Base-by-base conservation (phyloP, 2,888 invertebrate genomes). In the Dryobotodes eremita region DNA sequence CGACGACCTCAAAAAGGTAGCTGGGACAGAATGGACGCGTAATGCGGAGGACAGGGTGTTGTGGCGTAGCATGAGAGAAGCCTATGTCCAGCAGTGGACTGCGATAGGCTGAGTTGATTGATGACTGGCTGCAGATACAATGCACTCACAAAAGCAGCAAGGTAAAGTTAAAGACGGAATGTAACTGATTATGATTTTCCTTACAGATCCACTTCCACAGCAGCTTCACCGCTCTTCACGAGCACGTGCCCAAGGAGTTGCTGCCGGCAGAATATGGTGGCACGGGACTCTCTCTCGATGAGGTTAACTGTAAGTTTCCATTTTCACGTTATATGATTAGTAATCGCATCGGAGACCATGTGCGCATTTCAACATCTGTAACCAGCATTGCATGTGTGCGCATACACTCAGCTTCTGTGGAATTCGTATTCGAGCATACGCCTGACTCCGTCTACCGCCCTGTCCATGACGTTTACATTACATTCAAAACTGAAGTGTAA, bases 211-310 rank as follows among this genome's bases (percentile, higher is more conserved):
- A 97, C 91, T 98, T 98, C 88, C 99, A 99, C 92, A 97, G 97
- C 26, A 97, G 97, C 73, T 91, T 98, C 75, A 98, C 97, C 11
- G 97, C 97, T 2, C 95, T 99, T 0, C 98, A 98, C 92, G 97
- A 98, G 85, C 97, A 97, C 87, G 97, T 99, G 10, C 98, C 98
- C 0, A 97, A 97, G 87, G 98, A 98, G 42, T 97, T 99, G 88
- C 95, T 99, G 50, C 99, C 99, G 0, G 96, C 97, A 76, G 99
- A 99, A 90, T 99, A 98, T 87, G 99, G 98, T 1, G 99, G 99
- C n/a, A 97, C 97, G 31, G 98, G 98, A 59, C 98, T 98, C 5
- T 97, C 97, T n/a, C 95, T 98, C 3, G 97, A 97, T 26, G 98
- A 97, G 23, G 97, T 98, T 73, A 98, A 98, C 89, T 97, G 98